These are phyloP conservation scores for Semaprochilodus insignis DNA, from an alignment of 2,797 vertebrate species.

Conservation along the genomic window DNA sequence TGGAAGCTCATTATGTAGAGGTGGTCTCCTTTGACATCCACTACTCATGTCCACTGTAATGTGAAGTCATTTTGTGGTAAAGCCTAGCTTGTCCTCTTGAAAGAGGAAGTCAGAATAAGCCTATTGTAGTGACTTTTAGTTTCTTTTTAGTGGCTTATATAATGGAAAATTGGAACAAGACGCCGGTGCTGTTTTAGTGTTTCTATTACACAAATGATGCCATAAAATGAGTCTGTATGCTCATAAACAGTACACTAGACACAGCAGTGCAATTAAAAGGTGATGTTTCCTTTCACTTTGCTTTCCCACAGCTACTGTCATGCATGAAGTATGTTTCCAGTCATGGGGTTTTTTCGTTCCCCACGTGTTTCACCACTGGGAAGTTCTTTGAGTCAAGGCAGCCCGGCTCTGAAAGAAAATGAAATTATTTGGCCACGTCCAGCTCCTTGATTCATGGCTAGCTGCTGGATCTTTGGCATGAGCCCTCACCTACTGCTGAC, in stretches of 20 bases:
- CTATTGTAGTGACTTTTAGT: conserved; percentile 22
- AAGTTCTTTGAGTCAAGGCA: not conserved
- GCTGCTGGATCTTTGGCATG: conserved; percentile 48
- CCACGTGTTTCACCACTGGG: not conserved
- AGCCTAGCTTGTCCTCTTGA: conserved; percentile 1
- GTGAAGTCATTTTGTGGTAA: not conserved
- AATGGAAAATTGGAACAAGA: conserved; percentile 49
- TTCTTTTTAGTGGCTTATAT: conserved; percentile 28
- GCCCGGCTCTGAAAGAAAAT: conserved; percentile 57
- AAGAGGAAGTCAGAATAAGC: not conserved
- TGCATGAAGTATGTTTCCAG: not conserved
- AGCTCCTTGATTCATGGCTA: conserved; percentile 66
- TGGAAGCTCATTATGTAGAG: not conserved
- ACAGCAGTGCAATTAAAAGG: not conserved
- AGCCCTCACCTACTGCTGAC: conserved; percentile 59
- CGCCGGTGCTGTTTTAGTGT: not conserved
- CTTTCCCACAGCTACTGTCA: not conserved
- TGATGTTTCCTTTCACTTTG: not conserved
- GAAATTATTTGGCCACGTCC: conserved; percentile 57
- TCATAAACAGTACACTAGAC: not conserved
- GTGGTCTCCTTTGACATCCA: not conserved
- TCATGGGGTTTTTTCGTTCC: not conserved
- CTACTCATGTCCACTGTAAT: not conserved
- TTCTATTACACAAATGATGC: not conserved
- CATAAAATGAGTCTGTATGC: not conserved